A percentile compares a stretch with the other conserved stretches of the same genome.
phyloP scores from a whole-genome alignment of 2,113 vertebrate species.

The Nanger granti region DNA sequence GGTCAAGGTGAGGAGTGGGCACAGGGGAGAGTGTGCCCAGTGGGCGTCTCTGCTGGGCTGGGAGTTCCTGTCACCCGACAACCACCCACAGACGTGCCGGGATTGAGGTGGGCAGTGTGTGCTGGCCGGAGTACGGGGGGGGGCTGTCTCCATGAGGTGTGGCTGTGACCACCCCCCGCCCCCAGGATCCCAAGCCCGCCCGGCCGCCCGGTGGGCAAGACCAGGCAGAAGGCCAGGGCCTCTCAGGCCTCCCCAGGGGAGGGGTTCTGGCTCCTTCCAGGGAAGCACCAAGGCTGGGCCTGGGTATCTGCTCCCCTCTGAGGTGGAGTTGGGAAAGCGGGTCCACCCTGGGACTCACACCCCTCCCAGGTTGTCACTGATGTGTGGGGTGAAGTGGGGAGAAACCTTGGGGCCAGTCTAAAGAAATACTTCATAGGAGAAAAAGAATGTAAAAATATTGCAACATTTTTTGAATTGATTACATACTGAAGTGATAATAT shows the following conservation, averaged over 20 bases:
- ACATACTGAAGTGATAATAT: background rate
- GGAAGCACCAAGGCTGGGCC: background rate
- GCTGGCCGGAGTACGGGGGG: background rate
- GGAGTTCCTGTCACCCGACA: background rate
- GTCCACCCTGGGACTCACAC: too few species aligned
- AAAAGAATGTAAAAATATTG: background rate
- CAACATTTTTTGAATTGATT: background rate
- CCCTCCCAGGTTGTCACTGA: background rate
- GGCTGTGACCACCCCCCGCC: too few species aligned
- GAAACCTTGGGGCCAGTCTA: background rate
- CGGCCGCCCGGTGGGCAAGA: background rate
- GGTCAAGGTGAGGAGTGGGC: background rate
- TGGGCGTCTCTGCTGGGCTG: background rate
- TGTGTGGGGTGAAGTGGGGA: background rate
- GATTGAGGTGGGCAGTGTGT: background rate
- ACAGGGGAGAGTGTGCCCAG: background rate
- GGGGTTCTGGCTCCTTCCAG: background rate
- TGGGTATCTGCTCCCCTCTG: background rate
- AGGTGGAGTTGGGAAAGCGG: too few species aligned
- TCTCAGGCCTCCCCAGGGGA: background rate
- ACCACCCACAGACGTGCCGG: constrained; percentile 10
- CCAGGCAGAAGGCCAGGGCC: background rate
- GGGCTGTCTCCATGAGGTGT: background rate
- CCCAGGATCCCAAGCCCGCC: background rate
- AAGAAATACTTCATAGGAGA: background rate